Conservation (phyloP, 2,113 vertebrate species). For the Xiphias gladius region DNA sequence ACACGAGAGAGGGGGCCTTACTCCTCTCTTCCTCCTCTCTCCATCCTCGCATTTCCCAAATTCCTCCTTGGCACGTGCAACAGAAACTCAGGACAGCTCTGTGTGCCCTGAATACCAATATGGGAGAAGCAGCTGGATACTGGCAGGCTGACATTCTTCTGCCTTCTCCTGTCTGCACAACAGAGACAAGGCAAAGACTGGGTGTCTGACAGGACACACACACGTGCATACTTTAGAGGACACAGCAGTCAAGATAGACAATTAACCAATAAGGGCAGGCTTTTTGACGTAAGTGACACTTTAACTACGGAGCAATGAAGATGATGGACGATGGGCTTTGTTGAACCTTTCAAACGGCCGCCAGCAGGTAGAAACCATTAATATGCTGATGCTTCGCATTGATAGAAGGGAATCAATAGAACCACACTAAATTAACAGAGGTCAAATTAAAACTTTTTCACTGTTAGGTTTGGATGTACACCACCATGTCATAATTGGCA, state of each 20-base stretch:
- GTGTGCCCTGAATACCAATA: conserved; percentile 80
- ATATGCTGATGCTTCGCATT: neutral
- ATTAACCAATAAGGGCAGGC: conserved; percentile 55
- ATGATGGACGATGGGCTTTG: conserved; percentile 51
- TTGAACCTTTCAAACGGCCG: conserved; percentile 33
- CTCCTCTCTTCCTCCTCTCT: conserved; percentile 52
- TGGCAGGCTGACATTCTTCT: conserved; percentile 78
- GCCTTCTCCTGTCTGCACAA: conserved; percentile 68
- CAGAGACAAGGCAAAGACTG: conserved; percentile 64
- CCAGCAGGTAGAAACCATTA: conserved; percentile 23
- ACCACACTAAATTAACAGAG: neutral
- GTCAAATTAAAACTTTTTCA: conserved; percentile 4
- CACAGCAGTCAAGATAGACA: conserved; percentile 42
- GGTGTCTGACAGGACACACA: conserved; percentile 63
- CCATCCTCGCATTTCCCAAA: conserved; percentile 68
- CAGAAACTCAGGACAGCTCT: conserved; percentile 65
- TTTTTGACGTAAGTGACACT: conserved; percentile 57
- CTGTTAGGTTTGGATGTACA: neutral
- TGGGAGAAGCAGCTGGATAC: conserved; percentile 77
- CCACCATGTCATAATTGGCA: neutral
- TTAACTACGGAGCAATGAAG: conserved; percentile 47
- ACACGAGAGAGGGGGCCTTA: conserved; percentile 58
- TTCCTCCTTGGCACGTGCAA: conserved; percentile 81
- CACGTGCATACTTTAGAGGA: conserved; percentile 66
- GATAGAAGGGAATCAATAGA: neutral